Base-by-base conservation (phyloP, 2,113 vertebrate species). In the Lepisosteus oculatus region DNA sequence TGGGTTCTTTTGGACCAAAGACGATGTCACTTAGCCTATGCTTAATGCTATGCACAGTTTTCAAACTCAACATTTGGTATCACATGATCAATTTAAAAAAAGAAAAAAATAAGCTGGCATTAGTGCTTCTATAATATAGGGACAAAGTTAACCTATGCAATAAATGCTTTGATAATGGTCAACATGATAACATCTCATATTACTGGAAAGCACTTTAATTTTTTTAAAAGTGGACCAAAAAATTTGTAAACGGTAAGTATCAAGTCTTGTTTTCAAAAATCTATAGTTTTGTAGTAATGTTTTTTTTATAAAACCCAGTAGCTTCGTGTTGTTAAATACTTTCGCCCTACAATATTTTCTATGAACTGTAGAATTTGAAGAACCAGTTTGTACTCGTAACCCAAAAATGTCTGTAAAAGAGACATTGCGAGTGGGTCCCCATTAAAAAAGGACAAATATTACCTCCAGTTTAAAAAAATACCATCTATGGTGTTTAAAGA, bases 391-490 rank as follows among this genome's bases (percentile, higher is more conserved):
- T 68, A 80, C 74, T 15, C 15, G 72, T 62, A 73, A 74, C 79
- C 70, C 8, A 61, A 59, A 59, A 45, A 61, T 3, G 43, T n/a
- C 13, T 61, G 65, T 13, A 73, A 76, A 73, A 72, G 66, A 3
- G 8, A 4, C 66, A 64, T 43, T 65, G 66, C 47, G 56, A 55
- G 75, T 47, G 61, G 44, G 62, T 71, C 67, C 65, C 70, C 59
- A 76, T 72, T 73, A 55, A 29, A 17, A 74, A 76, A 74, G 83
- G 80, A 78, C 45, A 55, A 74, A 51, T 6, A 64, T 74, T 72
- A 74, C 65, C 77, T 74, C 61, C 45, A 80, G 74, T 83, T 85
- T 86, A 89, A 89, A 90, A 90, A 91, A 91, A 89, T 86, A 89
- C 83, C 85, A 85, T 91, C 85, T 90, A 74, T 71, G 73, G 85